These are phyloP conservation scores for Rotaria sp. DNA, from an alignment of 2,888 invertebrate species.

Conservation along the genomic window DNA sequence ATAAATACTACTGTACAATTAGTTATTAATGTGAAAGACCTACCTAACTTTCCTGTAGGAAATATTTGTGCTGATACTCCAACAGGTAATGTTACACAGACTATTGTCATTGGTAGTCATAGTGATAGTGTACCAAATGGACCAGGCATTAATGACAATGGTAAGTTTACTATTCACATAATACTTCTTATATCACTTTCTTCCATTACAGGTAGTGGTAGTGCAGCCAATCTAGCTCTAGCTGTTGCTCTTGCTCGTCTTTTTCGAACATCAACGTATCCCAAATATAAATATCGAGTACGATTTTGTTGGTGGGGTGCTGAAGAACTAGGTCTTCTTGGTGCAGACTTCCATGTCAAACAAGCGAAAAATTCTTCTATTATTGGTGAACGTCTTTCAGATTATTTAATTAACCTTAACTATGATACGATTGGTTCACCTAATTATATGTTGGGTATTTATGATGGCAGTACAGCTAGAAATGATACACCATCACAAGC, in stretches of 20 bases:
- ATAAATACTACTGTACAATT: neutral
- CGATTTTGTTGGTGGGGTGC: conserved; percentile 15
- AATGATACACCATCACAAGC: neutral
- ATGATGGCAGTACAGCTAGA: neutral
- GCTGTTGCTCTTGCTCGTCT: neutral
- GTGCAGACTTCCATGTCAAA: neutral
- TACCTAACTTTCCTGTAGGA: neutral
- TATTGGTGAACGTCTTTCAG: neutral
- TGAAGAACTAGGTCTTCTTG: neutral
- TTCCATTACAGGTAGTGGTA: neutral
- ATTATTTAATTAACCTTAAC: neutral
- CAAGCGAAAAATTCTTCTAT: neutral
- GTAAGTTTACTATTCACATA: neutral
- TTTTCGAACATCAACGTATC: neutral
- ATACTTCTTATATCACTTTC: no score
- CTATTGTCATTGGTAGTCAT: conserved; percentile 3
- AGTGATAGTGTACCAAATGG: neutral
- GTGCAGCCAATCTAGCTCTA: neutral
- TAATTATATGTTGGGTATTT: neutral
- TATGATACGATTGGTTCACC: conserved; percentile 13
- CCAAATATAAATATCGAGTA: neutral
- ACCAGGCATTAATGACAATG: neutral
- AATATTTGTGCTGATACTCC: neutral
- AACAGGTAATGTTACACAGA: neutral
- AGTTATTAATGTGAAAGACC: neutral